Evolutionary conservation across 2,113 vertebrate species (phyloP).

Genomic region (Nibea albiflora): DNA sequence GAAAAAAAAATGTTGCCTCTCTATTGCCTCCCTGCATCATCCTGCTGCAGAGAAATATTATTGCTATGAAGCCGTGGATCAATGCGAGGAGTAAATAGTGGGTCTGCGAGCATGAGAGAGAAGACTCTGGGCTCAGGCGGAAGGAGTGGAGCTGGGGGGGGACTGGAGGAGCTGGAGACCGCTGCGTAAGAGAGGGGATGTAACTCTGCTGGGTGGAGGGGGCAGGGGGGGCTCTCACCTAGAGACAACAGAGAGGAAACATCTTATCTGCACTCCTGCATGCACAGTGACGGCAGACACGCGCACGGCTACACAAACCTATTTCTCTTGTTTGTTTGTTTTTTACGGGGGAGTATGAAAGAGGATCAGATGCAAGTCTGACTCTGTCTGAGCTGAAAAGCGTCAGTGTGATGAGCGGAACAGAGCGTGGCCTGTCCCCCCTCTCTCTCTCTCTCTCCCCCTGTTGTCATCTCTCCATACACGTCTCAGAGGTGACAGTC

Average conservation of each 20-base stretch:
- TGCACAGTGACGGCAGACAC: constrained; percentile 37
- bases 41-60: constrained; percentile 66
- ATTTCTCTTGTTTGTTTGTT: constrained; percentile 44
- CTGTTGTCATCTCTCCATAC: constrained; percentile 52
- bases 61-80: constrained; percentile 56
- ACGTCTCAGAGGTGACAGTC: constrained; percentile 65
- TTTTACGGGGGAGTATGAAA: constrained; percentile 57
- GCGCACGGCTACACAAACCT: constrained; percentile 30
- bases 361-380: constrained; percentile 55
- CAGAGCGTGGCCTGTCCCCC: constrained; percentile 49
- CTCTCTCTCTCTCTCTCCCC: neutral
- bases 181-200: constrained; percentile 57
- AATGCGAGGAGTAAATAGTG: constrained; percentile 47
- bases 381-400: constrained; percentile 67
- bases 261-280: constrained; percentile 28
- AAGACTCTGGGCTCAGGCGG: constrained; percentile 17
- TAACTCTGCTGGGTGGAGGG: constrained; percentile 30
- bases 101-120: constrained; percentile 46
- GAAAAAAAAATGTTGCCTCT: neutral
- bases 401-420: constrained; percentile 61
- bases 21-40: constrained; percentile 36
- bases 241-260: constrained; percentile 65
- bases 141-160: constrained; percentile 34
- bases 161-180: constrained; percentile 38
- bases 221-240: constrained; percentile 65